Conservation (phyloP, 2,113 vertebrate species). For the Gasterosteus nipponicus region DNA sequence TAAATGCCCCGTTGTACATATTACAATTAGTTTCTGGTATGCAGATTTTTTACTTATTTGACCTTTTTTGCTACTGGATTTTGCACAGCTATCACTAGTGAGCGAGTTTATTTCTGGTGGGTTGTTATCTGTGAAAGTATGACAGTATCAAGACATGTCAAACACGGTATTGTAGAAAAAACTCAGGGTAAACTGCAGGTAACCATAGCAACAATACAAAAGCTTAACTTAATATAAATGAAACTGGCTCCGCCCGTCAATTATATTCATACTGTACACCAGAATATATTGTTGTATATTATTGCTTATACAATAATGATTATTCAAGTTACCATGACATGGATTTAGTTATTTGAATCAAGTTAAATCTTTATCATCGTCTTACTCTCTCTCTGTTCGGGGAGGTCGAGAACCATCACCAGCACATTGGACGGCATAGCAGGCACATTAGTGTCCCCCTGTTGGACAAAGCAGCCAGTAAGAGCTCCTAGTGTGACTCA, state of each 20-base stretch:
- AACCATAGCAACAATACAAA: background rate
- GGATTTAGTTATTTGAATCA: constrained; percentile 6
- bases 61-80: background rate
- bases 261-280: background rate
- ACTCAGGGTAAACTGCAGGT: background rate
- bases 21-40: background rate
- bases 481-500: constrained; percentile 28
- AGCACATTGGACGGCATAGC: constrained; percentile 81
- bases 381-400: constrained; percentile 56
- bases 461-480: constrained; percentile 46
- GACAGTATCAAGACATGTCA: background rate
- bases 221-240: background rate
- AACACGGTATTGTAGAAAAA: background rate
- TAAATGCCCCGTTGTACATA: background rate
- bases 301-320: background rate
- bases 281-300: background rate
- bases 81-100: background rate
- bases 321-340: background rate
- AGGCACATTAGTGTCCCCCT: constrained; percentile 82
- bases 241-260: background rate
- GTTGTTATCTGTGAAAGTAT: background rate
- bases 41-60: background rate
- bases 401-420: constrained; percentile 85
- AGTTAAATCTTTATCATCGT: constrained; percentile 22
- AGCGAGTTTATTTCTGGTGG: background rate